These are phyloP conservation scores for Idaea biselata DNA, from an alignment of 2,888 invertebrate species.

Conservation along the genomic window DNA sequence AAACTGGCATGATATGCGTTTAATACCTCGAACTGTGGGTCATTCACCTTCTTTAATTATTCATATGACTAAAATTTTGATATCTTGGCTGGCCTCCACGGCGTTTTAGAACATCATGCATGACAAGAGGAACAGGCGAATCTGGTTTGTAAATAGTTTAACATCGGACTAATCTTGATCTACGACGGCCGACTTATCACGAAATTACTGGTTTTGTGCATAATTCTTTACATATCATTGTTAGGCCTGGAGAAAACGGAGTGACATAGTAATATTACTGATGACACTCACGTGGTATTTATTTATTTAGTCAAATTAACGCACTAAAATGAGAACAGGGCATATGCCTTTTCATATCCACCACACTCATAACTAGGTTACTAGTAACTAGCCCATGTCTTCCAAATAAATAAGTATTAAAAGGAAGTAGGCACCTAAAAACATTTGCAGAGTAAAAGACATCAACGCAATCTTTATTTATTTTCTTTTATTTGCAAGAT, in stretches of 20 bases:
- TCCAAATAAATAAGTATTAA: background rate
- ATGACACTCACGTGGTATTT: too few relatives aligned
- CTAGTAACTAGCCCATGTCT: background rate
- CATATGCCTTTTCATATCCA: too few relatives aligned
- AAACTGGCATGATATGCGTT: background rate
- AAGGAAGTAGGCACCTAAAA: background rate
- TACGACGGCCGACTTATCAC: background rate
- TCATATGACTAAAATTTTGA: conserved; percentile 26
- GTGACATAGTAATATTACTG: background rate
- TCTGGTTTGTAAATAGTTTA: conserved; percentile 43
- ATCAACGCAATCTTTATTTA: conserved; percentile 18
- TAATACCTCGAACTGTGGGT: conserved; percentile 35
- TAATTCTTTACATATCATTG: background rate
- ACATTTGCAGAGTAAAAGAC: conserved; percentile 21
- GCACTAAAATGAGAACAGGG: too few relatives aligned
- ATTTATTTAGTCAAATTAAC: background rate
- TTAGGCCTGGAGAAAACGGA: background rate
- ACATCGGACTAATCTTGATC: background rate
- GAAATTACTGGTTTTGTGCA: background rate
- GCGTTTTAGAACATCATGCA: conserved; percentile 15
- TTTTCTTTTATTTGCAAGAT: background rate
- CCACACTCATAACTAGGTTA: too few relatives aligned
- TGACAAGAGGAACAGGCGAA: conserved; percentile 53
- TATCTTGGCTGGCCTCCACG: conserved; percentile 24
- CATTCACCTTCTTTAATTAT: conserved; percentile 39